Conservation (phyloP, 2,888 invertebrate genomes). For the Pammene aurita region DNA sequence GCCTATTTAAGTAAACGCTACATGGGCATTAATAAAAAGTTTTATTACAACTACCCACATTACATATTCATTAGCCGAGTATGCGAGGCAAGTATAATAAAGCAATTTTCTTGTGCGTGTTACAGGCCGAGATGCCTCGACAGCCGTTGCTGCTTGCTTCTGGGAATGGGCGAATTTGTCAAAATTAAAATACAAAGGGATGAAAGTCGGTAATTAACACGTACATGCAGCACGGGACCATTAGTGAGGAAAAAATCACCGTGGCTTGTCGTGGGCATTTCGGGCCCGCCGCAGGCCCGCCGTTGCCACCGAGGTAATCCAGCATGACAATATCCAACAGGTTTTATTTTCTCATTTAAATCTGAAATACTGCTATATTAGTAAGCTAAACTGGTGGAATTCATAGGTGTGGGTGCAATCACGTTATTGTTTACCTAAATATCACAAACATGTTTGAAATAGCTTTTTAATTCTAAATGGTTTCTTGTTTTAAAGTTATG, state of each 20-base stretch:
- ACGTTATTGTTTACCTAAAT: background rate
- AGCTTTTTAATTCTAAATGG: background rate
- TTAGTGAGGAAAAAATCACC: constrained; percentile 41
- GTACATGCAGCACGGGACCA: constrained; percentile 41
- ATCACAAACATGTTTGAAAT: background rate
- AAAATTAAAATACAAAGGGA: constrained; percentile 78
- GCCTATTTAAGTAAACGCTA: constrained; percentile 44
- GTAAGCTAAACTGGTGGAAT: constrained; percentile 1
- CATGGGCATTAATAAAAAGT: constrained; percentile 52
- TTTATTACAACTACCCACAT: constrained; percentile 54
- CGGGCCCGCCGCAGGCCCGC: constrained; percentile 35
- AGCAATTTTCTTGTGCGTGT: constrained; percentile 53
- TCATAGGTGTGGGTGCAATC: background rate
- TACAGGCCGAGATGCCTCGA: constrained; percentile 41
- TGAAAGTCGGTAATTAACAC: constrained; percentile 61
- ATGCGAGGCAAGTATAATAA: constrained; percentile 56
- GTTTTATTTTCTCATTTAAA: constrained; percentile 38
- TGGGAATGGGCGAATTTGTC: constrained; percentile 72
- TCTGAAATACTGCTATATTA: constrained; percentile 10
- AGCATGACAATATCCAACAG: constrained; percentile 38
- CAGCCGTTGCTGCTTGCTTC: constrained; percentile 53
- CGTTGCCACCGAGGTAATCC: constrained; percentile 32
- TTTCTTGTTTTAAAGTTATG: no score
- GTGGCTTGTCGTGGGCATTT: constrained; percentile 40
- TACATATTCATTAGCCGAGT: constrained; percentile 58